Evolutionary conservation across 1,140 invertebrate species (phyloP), one percentile per base, ranked within the genome.

Genomic region (Pomacea maculata): DNA sequence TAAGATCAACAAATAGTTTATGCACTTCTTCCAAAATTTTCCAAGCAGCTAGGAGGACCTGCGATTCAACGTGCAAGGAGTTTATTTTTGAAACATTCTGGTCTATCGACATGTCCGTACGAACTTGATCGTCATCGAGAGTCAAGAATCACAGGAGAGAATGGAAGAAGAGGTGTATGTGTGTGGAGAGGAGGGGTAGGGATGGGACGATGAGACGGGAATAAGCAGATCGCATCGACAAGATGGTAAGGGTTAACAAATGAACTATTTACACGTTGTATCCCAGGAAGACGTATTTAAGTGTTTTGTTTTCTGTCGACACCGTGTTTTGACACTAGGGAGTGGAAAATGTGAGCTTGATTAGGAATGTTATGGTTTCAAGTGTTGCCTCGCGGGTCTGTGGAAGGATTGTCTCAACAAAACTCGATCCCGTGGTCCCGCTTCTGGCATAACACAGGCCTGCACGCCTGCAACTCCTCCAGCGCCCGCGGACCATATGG

Each of bases 321-420:
- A 19, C 52, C 73, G 14, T 75, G 73, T 75, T 75, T 75, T 75
- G 73, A 75, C 73, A 75, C 73, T 55, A 21, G 55, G 73, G 52
- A 54, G 73, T 29, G 73, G 73, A 57, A 75, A 17, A 75, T 75
- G 54, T 52, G 73, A 75, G 73, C 52, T 75, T 75, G 73, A 75
- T 75, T 75, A 75, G 73, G 73, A 75, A 75, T 75, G 73, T 75
- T 75, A 75, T 75, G 73, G 73, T 75, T 75, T 75, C 73, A 75
- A 75, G 54, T 75, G 73, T 54, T 54, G 19, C 55, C 15, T 55
- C 6, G 73, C 45, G 45, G 52, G 21, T 34, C 14, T 57, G 15
- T 21, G 54, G 52, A 75, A 75, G 55, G 54, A 54, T 55, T 75
- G 55, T 57, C 57, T 57, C 73, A 75, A 75, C 73, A 75, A 54